Evolutionary conservation across 2,797 vertebrate species (phyloP).

Genomic region (Hypotaenidia okinawae): DNA sequence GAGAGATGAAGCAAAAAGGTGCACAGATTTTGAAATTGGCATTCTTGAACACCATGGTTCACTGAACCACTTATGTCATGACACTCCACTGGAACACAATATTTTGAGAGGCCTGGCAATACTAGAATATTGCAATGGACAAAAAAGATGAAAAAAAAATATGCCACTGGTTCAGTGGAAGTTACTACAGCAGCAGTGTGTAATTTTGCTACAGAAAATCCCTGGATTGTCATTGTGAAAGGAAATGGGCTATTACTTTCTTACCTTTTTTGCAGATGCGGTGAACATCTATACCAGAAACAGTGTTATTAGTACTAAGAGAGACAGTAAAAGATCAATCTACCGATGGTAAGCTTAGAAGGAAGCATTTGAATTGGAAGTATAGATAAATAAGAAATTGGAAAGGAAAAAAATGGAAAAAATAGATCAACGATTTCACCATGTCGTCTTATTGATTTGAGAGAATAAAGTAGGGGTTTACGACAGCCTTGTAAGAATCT

Average conservation of each 20-base stretch:
- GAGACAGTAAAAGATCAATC: background rate
- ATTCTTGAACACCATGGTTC: background rate
- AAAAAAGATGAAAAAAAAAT: background rate
- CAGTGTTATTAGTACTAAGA: background rate
- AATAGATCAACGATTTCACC: background rate
- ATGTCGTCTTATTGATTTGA: background rate
- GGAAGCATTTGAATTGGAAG: background rate
- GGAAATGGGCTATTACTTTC: background rate
- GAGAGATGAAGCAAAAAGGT: background rate
- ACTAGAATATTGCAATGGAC: background rate
- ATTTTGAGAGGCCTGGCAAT: background rate
- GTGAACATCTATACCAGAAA: background rate
- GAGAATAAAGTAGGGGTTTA: background rate
- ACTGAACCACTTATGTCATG: background rate
- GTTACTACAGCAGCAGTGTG: background rate
- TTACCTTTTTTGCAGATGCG: background rate
- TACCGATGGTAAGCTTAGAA: background rate
- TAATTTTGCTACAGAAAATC: conserved; percentile 31
- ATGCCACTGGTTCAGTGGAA: background rate
- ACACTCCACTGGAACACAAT: background rate
- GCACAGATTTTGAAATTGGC: background rate
- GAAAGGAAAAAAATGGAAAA: background rate
- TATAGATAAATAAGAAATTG: background rate
- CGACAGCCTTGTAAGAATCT: background rate
- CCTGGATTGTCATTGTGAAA: conserved; percentile 5